phyloP scores from a whole-genome alignment of 2,797 vertebrate genomes.

The Lutjanus argentimaculatus region DNA sequence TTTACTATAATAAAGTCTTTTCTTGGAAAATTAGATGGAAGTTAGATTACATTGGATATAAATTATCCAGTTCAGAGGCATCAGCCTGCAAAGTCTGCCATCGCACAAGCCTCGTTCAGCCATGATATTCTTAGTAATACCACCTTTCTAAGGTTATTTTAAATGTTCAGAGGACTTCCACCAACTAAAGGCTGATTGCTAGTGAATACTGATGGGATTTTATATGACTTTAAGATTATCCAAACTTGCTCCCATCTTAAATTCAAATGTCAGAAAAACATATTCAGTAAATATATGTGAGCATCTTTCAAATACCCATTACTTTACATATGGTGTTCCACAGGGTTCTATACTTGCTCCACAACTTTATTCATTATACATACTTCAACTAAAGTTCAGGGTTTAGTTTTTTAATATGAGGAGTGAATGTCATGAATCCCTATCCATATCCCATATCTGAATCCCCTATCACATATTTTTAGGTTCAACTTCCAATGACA shows the following conservation, averaged over 20 bases:
- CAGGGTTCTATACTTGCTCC: neutral
- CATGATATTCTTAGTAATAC: neutral
- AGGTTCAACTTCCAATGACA: too few relatives aligned
- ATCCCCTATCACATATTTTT: too few relatives aligned
- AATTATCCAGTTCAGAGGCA: neutral
- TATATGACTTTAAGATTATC: too few relatives aligned
- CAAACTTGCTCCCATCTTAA: too few relatives aligned
- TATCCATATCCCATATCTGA: too few relatives aligned
- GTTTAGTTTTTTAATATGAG: too few relatives aligned
- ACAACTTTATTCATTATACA: neutral
- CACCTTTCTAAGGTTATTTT: neutral
- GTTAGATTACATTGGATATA: neutral
- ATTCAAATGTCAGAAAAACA: too few relatives aligned
- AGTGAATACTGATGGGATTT: too few relatives aligned
- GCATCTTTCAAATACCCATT: neutral
- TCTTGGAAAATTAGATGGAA: neutral
- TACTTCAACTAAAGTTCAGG: neutral
- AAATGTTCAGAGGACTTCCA: neutral
- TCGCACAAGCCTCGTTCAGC: too few relatives aligned
- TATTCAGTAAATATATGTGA: too few relatives aligned
- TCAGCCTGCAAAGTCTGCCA: neutral
- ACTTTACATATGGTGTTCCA: neutral
- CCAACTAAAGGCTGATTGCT: neutral
- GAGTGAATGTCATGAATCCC: too few relatives aligned
- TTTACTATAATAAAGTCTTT: neutral